Evolutionary conservation across 1,140 invertebrate genomes (phyloP).

Genomic region (Bemisia tabaci): DNA sequence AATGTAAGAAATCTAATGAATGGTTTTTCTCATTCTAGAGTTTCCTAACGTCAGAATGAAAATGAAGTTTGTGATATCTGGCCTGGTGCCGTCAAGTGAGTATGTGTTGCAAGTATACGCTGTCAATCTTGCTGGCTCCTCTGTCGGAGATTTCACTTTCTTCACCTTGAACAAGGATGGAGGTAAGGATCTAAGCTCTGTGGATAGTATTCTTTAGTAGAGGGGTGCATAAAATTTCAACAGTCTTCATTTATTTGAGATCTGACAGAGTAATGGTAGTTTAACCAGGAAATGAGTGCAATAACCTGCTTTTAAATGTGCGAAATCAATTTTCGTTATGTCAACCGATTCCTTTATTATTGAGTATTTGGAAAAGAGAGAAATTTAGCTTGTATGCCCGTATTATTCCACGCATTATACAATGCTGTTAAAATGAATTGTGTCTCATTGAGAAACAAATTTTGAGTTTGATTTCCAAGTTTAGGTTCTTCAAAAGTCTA

Average conservation of each 20-base stretch:
- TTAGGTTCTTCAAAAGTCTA: no score
- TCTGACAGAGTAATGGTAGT: background rate
- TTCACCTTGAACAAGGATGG: slow-evolving; percentile 56
- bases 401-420: no score
- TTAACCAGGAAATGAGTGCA: no score
- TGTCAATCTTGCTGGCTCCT: slow-evolving; percentile 65
- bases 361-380: no score
- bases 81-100: slow-evolving; percentile 62
- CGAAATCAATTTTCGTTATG: no score
- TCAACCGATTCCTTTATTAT: no score
- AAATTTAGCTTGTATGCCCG: no score
- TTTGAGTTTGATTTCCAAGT: no score
- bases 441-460: no score
- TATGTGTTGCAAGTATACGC: slow-evolving; percentile 67
- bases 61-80: slow-evolving; percentile 44
- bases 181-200: slow-evolving; percentile 32
- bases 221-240: background rate
- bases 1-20: no score
- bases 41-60: background rate
- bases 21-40: background rate
- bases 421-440: no score
- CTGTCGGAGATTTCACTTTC: slow-evolving; percentile 56
- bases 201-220: background rate
- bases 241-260: background rate
- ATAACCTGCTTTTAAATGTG: no score